phyloP scores from a whole-genome alignment of 2,113 vertebrate genomes.

The Bucco capensis region DNA sequence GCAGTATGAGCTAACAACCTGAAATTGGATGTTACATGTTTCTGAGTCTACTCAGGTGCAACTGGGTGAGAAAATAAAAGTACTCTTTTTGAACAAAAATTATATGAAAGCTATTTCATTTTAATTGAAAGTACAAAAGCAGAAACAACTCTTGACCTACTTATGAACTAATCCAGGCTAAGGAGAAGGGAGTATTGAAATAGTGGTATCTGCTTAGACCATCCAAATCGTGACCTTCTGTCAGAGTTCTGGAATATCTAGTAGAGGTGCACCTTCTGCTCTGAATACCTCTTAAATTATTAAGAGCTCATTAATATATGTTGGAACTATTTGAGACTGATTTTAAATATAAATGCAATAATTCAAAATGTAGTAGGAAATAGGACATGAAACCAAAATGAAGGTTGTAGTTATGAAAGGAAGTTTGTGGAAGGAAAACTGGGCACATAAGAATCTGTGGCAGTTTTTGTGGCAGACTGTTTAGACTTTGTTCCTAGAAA shows the following conservation, averaged over 20 bases:
- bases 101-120: not conserved
- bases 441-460: not conserved
- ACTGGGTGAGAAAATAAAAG: not conserved
- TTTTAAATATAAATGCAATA: constrained; percentile 37
- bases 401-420: not conserved
- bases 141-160: not conserved
- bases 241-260: not conserved
- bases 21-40: not conserved
- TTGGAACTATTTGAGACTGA: not conserved
- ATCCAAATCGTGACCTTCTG: not conserved
- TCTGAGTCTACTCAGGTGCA: not conserved
- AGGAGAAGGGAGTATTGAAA: not conserved
- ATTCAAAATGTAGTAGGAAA: not conserved
- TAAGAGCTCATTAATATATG: not conserved
- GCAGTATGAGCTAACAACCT: not conserved
- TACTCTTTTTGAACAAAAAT: not conserved
- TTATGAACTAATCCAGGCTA: not conserved
- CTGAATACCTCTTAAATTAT: not conserved
- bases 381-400: not conserved
- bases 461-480: not conserved
- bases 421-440: not conserved
- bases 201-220: not conserved
- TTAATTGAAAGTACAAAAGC: not conserved
- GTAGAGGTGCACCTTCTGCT: not conserved
- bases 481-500: not conserved